These are phyloP conservation scores for Tragelaphus buxtoni DNA, from an alignment of 2,113 vertebrate genomes.

Conservation along the genomic window DNA sequence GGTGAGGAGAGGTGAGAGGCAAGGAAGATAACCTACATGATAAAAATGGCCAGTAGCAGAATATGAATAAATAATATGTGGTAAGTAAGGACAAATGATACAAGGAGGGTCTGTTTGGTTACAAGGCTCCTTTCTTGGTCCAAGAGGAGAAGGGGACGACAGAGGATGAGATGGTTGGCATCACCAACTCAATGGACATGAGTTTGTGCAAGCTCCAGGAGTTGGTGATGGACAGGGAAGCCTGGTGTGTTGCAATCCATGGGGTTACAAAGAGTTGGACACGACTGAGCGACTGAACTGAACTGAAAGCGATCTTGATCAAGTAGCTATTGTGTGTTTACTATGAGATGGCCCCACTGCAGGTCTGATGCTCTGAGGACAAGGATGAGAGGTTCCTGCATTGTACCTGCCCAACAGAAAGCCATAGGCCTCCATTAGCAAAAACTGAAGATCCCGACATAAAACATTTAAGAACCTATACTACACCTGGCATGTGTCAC, in stretches of 20 bases:
- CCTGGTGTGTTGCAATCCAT: not conserved
- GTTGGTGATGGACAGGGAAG: not conserved
- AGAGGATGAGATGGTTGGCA: not conserved
- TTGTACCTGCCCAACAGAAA: not conserved
- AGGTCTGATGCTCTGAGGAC: not conserved
- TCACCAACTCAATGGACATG: not conserved
- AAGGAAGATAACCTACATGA: not conserved
- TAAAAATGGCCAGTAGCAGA: not conserved
- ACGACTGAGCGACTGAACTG: not conserved
- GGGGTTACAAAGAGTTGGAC: not conserved
- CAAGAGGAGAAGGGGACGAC: not conserved
- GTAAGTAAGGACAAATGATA: not conserved
- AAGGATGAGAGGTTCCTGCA: not conserved
- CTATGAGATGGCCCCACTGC: not conserved
- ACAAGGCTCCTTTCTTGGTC: not conserved
- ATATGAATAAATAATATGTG: not conserved
- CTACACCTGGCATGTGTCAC: not conserved
- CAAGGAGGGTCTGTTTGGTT: not conserved
- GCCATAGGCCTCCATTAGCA: not conserved
- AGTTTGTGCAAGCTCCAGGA: not conserved
- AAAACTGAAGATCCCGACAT: not conserved
- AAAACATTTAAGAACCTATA: not conserved
- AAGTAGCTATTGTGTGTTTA: not conserved
- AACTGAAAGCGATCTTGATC: not conserved
- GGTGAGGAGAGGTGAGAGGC: not conserved